Evolutionary conservation across 2,113 vertebrate genomes (phyloP), one percentile per base, ranked within the genome.

Genomic region (Pelodiscus sinensis): DNA sequence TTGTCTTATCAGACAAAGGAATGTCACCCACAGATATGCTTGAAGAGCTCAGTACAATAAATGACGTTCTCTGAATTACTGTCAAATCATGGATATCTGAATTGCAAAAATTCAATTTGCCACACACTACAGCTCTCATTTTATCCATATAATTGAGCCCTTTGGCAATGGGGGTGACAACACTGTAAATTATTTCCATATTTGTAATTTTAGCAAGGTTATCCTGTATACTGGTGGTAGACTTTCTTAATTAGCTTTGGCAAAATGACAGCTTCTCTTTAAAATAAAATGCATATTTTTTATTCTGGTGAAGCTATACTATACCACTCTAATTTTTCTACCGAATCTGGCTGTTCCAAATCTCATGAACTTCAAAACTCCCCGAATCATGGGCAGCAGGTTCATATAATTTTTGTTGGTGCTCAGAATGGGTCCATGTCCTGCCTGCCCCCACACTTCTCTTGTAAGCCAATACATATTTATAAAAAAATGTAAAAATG

Each of bases 301-400:
- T 83, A 27, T 29, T n/a, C 35, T 44, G 77, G 52, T 22, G 52
- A 93, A 93, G 71, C 31, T 58, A 92, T 14, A 13, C 27, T 57
- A 92, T 14, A 10, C 18, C n/a, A 71, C 29, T 52, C 38, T 93
- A 52, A 71, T 27, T 82, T 27, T 75, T 88, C 84, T 56, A 81
- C 84, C 92, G 92, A 73, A 54, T 81, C 31, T 88, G n/a, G 58
- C 80, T 86, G 86, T 91, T 81, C 62, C 62, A 88, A 94, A 90
- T 80, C 79, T 90, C 80, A 85, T 35, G 81, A 44, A 95, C 83
- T 94, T 96, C 84, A 85, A 62, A 95, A 62, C 22, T 92, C 84
- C 88, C 88, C 5, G 44, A 44, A 44, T 44, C 44, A 6, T 44
- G 44, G 44, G 44, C 4, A 44, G 44, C 6, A 6, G 44, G 6